Evolutionary conservation across 1,140 invertebrate species (phyloP), one percentile per base, ranked within the genome.

Genomic region (Cardiocondyla obscurior): DNA sequence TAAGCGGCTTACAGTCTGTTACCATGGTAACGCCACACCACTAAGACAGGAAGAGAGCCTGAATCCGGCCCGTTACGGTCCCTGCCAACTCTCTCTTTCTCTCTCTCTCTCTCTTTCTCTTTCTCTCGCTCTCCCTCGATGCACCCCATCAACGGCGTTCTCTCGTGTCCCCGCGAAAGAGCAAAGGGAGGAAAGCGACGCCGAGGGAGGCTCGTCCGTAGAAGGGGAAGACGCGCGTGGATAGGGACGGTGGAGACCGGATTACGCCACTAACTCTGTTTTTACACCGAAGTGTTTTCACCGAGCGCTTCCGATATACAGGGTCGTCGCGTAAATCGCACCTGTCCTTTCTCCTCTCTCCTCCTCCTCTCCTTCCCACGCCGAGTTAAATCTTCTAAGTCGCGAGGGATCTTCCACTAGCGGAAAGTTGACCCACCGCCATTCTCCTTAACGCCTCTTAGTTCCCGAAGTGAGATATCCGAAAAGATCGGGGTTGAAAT

Each of bases 1-100:
- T 91, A 92, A 92, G 91, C 91, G 90, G 91, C 91, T 92, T 92
- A 92, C 90, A 91, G 91, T 91, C 91, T 91, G 91, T 92, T 90
- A 91, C 91, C 90, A 92, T 92, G 90, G 91, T 89, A 91, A 92
- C 91, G 86, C 91, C 90, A 88, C 84, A 91, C 90, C 88, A 89
- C 90, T 88, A 90, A 92, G 89, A 89, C 90, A 91, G 85, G 85
- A 89, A 89, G 82, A 89, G 82, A 89, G 81, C 82, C 72, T 72
- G 86, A 86, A 85, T 89, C 84, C 82, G 82, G 77, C 72, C 77
- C 64, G 84, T 74, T 79, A 87, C 87, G 83, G 87, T 60, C 74
- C 87, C 87, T 64, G 74, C 81, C 55, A 16, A 30, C 55, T 44
- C 72, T 44, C 69, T 51, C 22, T 36, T 16, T 49, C 22, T 51